Evolutionary conservation across 2,113 vertebrate species (phyloP).

Genomic region (Eulacestoma nigropectus): DNA sequence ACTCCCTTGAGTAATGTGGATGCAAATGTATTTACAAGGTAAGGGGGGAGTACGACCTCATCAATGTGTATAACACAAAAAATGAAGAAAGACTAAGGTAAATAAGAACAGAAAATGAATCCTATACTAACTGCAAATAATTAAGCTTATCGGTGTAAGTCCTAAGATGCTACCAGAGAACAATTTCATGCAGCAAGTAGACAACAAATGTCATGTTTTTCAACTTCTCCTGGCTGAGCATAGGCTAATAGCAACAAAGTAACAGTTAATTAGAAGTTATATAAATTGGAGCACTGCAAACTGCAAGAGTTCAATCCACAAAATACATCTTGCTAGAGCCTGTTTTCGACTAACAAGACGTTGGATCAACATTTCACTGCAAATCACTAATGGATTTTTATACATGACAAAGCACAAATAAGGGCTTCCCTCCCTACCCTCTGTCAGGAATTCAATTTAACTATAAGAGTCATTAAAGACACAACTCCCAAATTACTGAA

Average conservation of each 20-base stretch:
- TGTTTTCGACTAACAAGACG: background rate
- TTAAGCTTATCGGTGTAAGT: background rate
- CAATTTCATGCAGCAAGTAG: background rate
- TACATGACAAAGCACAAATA: background rate
- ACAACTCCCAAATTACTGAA: background rate
- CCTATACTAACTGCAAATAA: background rate
- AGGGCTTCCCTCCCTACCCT: background rate
- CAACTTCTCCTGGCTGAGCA: background rate
- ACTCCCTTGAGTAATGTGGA: background rate
- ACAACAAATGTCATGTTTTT: background rate
- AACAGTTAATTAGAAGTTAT: background rate
- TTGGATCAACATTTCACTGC: background rate
- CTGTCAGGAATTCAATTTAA: background rate
- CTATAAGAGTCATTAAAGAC: background rate
- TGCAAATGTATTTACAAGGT: background rate
- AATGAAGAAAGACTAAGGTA: background rate
- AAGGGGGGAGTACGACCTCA: accelerated
- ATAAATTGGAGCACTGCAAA: background rate
- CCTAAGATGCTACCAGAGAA: background rate
- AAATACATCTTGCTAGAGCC: background rate
- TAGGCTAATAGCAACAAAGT: background rate
- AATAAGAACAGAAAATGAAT: background rate
- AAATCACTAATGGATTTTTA: background rate
- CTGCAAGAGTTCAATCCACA: background rate
- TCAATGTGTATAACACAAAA: background rate